Percentiles rank a stretch among this genome's conserved stretches.
phyloP scores from a whole-genome alignment of 2,113 vertebrate genomes.

The Atractosteus spatula region DNA sequence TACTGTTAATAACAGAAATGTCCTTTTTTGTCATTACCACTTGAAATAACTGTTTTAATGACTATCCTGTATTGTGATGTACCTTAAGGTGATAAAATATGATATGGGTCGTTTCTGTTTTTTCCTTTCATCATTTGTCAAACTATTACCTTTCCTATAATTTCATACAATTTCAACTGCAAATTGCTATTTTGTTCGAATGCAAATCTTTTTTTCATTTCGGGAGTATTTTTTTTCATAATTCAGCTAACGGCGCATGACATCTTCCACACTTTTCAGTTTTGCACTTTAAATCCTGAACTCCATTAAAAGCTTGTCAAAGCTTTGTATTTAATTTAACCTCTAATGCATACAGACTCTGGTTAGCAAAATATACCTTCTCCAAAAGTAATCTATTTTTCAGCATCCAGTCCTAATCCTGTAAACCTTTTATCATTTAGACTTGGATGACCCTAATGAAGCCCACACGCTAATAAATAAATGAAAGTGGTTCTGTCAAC shows the following conservation, averaged over 20 bases:
- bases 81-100: slow-evolving; percentile 53
- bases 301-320: no score
- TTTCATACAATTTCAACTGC: slow-evolving; percentile 63
- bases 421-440: not conserved
- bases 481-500: not conserved
- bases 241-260: not conserved
- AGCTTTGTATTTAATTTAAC: no score
- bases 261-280: not conserved
- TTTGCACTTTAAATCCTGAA: no score
- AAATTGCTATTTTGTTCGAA: slow-evolving; percentile 62
- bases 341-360: no score
- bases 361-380: no score
- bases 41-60: slow-evolving; percentile 46
- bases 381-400: no score
- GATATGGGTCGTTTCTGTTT: slow-evolving; percentile 45
- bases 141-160: slow-evolving; percentile 56
- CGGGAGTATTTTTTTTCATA: slow-evolving; percentile 15
- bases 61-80: slow-evolving; percentile 30
- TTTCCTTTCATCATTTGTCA: slow-evolving; percentile 42
- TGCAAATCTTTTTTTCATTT: slow-evolving; percentile 52
- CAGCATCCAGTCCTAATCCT: not conserved
- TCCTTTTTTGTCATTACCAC: slow-evolving; percentile 30
- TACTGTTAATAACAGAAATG: slow-evolving; percentile 12
- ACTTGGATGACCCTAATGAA: not conserved
- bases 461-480: not conserved